A percentile compares a stretch with the other conserved stretches of the same genome.
Conservation (phyloP, 2,113 vertebrate genomes). For the Tupaia chinensis region DNA sequence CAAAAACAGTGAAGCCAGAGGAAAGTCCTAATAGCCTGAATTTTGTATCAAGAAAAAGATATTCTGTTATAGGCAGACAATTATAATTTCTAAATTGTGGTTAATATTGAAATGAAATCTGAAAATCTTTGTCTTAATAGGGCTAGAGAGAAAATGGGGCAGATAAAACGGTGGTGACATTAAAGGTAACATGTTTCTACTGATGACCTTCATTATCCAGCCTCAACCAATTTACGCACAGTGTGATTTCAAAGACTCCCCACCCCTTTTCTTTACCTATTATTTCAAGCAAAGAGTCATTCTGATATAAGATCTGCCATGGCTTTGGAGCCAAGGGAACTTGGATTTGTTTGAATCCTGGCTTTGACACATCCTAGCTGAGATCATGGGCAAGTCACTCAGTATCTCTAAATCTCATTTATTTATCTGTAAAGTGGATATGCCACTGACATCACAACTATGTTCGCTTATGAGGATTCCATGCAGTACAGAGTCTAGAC, state of each 20-base stretch:
- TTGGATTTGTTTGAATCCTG: neutral
- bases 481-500: neutral
- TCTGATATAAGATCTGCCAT: neutral
- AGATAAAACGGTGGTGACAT: neutral
- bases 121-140: constrained; percentile 49
- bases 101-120: constrained; percentile 50
- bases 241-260: neutral
- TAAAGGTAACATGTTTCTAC: neutral
- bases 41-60: constrained; percentile 22
- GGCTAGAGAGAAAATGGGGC: constrained; percentile 1
- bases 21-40: neutral
- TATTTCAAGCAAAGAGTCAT: neutral
- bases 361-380: neutral
- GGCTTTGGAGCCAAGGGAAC: neutral
- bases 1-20: constrained; percentile 20
- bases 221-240: neutral
- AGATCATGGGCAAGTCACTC: neutral
- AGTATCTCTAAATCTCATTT: neutral
- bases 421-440: constrained; percentile 25
- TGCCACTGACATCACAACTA: neutral
- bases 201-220: neutral
- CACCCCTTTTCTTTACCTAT: constrained; percentile 1
- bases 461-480: neutral
- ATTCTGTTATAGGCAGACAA: constrained; percentile 8
- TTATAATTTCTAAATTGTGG: constrained; percentile 61